Evolutionary conservation across 2,888 invertebrate species (phyloP).

Genomic region (Schizotus pectinicornis): DNA sequence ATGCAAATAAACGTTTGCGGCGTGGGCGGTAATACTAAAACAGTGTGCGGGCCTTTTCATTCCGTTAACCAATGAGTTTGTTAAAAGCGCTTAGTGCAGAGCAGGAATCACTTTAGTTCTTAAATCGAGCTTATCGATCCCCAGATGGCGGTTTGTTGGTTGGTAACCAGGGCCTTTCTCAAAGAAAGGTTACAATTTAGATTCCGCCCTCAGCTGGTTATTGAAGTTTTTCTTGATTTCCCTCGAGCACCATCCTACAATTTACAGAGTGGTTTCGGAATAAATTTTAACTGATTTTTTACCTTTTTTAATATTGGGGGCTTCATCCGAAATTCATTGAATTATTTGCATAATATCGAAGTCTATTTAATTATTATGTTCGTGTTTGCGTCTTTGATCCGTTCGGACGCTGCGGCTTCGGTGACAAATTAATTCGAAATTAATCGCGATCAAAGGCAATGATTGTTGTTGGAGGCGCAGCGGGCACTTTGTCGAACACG

Average conservation of each 20-base stretch:
- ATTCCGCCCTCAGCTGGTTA: slow-evolving; percentile 44
- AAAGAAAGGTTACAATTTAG: slow-evolving; percentile 48
- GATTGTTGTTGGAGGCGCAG: too few relatives aligned
- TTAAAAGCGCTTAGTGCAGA: slow-evolving; percentile 33
- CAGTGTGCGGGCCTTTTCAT: slow-evolving; percentile 10
- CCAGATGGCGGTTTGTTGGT: slow-evolving; percentile 43
- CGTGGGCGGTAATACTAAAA: slow-evolving; percentile 1
- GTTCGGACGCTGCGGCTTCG: background rate
- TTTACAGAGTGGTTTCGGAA: slow-evolving; percentile 34
- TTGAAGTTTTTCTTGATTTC: slow-evolving; percentile 51
- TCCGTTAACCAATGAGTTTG: slow-evolving; percentile 26
- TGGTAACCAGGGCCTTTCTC: slow-evolving; percentile 43
- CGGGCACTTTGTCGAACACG: too few relatives aligned
- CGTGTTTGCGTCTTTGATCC: background rate
- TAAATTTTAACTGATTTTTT: slow-evolving; percentile 35
- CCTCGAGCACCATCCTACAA: slow-evolving; percentile 43
- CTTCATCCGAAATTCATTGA: too few relatives aligned
- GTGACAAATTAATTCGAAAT: background rate
- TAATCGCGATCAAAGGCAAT: background rate
- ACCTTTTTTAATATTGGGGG: background rate
- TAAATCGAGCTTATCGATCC: slow-evolving; percentile 50
- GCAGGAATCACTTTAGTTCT: slow-evolving; percentile 47
- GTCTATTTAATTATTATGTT: background rate
- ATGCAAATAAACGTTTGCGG: slow-evolving; percentile 13
- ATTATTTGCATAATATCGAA: background rate